phyloP scores from a whole-genome alignment of 2,888 invertebrate species.

The Alsophila aescularia region DNA sequence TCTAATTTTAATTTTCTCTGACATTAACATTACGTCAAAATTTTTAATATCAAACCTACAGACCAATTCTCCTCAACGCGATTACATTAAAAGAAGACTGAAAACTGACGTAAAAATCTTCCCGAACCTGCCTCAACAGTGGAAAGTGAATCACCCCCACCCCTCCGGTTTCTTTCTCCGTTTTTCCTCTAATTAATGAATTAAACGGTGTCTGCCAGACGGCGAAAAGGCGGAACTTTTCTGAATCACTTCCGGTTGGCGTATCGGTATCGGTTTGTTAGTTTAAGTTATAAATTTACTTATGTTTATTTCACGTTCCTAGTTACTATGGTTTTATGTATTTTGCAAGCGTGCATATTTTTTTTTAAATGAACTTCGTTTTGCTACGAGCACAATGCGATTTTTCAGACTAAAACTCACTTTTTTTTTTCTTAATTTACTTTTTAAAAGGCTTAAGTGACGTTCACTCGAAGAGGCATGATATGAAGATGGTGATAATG shows the following conservation, averaged over 20 bases:
- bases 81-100: constrained; percentile 63
- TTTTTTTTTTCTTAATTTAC: no score
- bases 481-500: no score
- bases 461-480: no score
- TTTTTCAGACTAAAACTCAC: no score
- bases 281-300: neutral
- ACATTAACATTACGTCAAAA: no score
- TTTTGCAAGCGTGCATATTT: no score
- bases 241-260: constrained; percentile 19
- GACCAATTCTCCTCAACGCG: constrained; percentile 51
- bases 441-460: no score
- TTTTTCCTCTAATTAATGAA: constrained; percentile 75
- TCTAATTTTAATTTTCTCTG: no score
- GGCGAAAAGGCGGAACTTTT: constrained; percentile 30
- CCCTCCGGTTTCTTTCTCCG: constrained; percentile 56
- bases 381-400: no score
- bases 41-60: neutral
- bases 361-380: no score
- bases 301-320: neutral
- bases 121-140: constrained; percentile 77
- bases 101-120: constrained; percentile 82
- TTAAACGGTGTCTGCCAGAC: constrained; percentile 55
- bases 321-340: no score
- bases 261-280: constrained; percentile 15
- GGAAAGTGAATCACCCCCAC: constrained; percentile 60